Percentiles rank a stretch among this genome's conserved stretches.
Conservation (phyloP, 1,140 invertebrate genomes). For the Cryptotermes secundus region DNA sequence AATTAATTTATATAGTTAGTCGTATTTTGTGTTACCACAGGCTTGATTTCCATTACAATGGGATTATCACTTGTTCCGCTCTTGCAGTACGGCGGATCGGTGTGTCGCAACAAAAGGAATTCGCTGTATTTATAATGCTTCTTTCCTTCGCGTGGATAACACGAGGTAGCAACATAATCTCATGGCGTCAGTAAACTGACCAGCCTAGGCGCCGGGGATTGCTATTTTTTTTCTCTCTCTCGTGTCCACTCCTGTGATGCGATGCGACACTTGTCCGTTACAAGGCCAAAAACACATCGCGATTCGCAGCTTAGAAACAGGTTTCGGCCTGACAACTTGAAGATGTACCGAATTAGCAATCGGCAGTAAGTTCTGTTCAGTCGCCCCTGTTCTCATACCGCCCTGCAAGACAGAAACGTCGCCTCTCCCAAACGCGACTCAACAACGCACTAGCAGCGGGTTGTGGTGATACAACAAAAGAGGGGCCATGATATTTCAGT, state of each 20-base stretch:
- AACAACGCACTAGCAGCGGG: too few relatives aligned
- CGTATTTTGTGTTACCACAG: too few relatives aligned
- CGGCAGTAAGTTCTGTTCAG: too few relatives aligned
- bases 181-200: slow-evolving; percentile 1
- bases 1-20: too few relatives aligned
- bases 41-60: too few relatives aligned
- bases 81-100: neutral
- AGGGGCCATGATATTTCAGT: too few relatives aligned
- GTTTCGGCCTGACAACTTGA: neutral
- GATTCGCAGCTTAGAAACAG: neutral
- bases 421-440: too few relatives aligned
- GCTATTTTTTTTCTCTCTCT: neutral
- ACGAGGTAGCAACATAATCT: neutral
- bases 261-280: neutral
- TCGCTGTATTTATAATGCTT: neutral
- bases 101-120: neutral
- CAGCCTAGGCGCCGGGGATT: neutral
- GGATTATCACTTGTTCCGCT: neutral
- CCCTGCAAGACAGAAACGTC: too few relatives aligned
- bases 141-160: neutral
- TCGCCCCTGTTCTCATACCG: too few relatives aligned
- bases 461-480: too few relatives aligned
- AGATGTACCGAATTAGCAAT: too few relatives aligned
- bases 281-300: neutral
- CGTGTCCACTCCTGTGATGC: neutral